Conservation (phyloP, 2,113 vertebrate genomes). For the Hypomesus transpacificus region DNA sequence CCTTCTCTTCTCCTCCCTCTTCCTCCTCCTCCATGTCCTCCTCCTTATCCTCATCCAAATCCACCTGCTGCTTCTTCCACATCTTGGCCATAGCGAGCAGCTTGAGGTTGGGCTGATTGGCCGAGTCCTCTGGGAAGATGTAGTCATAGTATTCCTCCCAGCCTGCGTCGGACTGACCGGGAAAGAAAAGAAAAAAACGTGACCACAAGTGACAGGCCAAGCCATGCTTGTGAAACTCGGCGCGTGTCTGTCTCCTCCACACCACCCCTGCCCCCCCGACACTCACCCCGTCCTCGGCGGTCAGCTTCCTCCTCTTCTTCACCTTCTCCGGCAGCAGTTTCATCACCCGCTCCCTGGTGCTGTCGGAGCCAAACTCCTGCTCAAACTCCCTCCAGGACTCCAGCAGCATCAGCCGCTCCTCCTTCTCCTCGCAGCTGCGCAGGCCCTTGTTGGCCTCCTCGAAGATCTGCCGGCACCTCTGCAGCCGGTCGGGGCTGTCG, state of each 20-base stretch:
- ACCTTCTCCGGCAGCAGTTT: constrained; percentile 97
- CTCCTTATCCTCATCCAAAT: constrained; percentile 64
- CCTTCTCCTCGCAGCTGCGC: constrained; percentile 93
- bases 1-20: constrained; percentile 22
- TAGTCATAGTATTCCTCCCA: constrained; percentile 99
- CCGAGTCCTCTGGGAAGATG: constrained; percentile 97
- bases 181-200: background rate
- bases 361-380: constrained; percentile 79
- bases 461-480: constrained; percentile 82
- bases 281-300: constrained; percentile 95
- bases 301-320: constrained; percentile 97
- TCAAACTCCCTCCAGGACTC: constrained; percentile 92
- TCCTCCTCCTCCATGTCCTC: constrained; percentile 45
- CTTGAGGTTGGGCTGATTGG: constrained; percentile 98
- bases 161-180: constrained; percentile 86
- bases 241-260: no score
- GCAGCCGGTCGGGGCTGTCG: constrained; percentile 71
- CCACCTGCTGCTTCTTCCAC: constrained; percentile 92
- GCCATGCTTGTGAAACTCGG: background rate
- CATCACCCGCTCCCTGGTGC: constrained; percentile 77
- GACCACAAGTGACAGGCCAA: background rate
- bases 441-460: constrained; percentile 94
- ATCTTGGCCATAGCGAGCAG: constrained; percentile 97
- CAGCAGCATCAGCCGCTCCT: constrained; percentile 93
- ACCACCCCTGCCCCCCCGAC: background rate